Evolutionary conservation across 2,113 vertebrate species (phyloP).

Genomic region (Ceratotherium simum): DNA sequence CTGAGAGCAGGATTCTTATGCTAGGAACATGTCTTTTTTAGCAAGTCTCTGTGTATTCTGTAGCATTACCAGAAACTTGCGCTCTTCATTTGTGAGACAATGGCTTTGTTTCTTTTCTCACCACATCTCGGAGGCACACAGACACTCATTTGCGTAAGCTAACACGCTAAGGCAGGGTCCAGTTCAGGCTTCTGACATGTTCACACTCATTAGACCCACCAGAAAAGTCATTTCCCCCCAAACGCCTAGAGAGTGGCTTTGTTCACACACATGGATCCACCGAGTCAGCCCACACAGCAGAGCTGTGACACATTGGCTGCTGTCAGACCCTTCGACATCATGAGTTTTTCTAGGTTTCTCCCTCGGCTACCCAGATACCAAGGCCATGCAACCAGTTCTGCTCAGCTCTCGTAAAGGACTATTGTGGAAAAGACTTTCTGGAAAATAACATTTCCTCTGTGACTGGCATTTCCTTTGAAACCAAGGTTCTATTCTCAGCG

Average conservation of each 20-base stretch:
- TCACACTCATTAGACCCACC: neutral
- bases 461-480: constrained; percentile 1
- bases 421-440: neutral
- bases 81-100: constrained; percentile 11
- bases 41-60: neutral
- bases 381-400: neutral
- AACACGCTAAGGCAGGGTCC: neutral
- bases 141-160: neutral
- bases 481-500: neutral
- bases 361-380: neutral
- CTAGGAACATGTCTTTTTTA: neutral
- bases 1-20: neutral
- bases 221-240: neutral
- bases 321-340: neutral
- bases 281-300: neutral
- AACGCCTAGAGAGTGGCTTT: neutral
- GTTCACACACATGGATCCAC: neutral
- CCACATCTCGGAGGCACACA: neutral
- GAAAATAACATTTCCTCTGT: neutral
- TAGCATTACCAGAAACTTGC: constrained; percentile 24
- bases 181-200: neutral
- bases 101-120: constrained; percentile 4
- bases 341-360: constrained; percentile 18
- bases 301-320: neutral
- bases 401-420: neutral